Percentiles rank a stretch among this genome's conserved stretches.
Evolutionary conservation across 2,113 vertebrate genomes (phyloP).

Genomic region (Grallaria varia): DNA sequence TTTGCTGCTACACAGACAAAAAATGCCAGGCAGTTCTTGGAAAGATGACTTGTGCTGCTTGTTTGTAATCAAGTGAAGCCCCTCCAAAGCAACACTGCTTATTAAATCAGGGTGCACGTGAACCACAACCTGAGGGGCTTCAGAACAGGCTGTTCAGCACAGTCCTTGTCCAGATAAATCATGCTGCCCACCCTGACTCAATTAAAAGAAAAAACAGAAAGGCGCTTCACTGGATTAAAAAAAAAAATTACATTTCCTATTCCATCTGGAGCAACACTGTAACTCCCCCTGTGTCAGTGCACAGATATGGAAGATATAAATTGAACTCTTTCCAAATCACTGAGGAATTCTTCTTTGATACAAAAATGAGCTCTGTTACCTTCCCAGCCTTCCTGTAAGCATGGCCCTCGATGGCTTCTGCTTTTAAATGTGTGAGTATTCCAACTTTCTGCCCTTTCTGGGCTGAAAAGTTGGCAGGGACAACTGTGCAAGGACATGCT

Average conservation of each 20-base stretch:
- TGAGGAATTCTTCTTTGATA: background rate
- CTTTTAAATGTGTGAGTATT: background rate
- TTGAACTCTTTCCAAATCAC: background rate
- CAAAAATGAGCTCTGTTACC: background rate
- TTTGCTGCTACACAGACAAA: background rate
- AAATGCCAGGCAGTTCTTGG: background rate
- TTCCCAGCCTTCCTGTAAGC: background rate
- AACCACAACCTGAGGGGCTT: background rate
- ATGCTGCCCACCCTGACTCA: background rate
- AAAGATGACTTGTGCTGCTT: background rate
- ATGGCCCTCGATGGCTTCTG: background rate
- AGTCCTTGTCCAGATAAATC: background rate
- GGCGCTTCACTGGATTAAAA: background rate
- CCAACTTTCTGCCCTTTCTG: background rate
- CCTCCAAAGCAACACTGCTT: background rate
- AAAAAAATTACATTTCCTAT: background rate
- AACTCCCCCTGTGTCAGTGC: background rate
- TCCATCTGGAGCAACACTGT: background rate
- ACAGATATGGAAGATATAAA: background rate
- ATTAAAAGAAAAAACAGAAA: background rate
- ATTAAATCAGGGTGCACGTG: background rate
- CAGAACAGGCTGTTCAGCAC: background rate
- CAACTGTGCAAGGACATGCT: background rate
- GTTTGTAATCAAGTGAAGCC: background rate
- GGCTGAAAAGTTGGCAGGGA: accelerated